Evolutionary conservation across 2,797 vertebrate species (phyloP).

Genomic region (Atherinosoma microstoma): DNA sequence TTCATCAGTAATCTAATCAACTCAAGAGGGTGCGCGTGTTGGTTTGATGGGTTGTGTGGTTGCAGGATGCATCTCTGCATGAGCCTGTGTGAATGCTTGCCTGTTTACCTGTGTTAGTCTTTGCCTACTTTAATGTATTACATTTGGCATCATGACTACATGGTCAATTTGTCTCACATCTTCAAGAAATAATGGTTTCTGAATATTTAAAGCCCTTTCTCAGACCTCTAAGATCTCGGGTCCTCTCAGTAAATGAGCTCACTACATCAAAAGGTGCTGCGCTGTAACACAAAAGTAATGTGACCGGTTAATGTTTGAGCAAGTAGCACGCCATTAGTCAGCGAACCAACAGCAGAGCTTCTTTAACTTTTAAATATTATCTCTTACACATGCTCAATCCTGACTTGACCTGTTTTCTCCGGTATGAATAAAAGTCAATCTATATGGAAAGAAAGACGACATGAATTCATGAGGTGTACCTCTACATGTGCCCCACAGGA

Average conservation of each 20-base stretch:
- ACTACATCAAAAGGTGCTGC: conserved; percentile 33
- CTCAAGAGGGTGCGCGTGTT: conserved; percentile 17
- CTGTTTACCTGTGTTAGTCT: conserved; percentile 3
- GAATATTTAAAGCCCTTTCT: background rate
- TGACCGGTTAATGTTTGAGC: conserved; percentile 44
- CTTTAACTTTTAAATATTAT: conserved; percentile 32
- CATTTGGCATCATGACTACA: background rate
- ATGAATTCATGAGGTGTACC: conserved; percentile 12
- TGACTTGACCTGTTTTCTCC: conserved; percentile 43
- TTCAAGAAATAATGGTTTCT: background rate
- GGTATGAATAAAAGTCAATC: conserved; percentile 38
- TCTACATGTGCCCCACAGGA: conserved; percentile 9
- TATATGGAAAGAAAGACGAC: conserved; percentile 7
- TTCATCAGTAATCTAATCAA: conserved; percentile 42
- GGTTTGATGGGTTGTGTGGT: conserved; percentile 25
- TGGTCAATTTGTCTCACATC: background rate
- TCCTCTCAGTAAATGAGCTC: conserved; percentile 13
- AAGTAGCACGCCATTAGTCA: conserved; percentile 54
- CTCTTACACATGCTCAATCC: conserved; percentile 23
- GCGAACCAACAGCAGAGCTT: conserved; percentile 43
- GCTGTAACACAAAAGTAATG: conserved; percentile 19
- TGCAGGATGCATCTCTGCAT: conserved; percentile 8
- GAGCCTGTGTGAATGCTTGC: conserved; percentile 10
- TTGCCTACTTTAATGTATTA: background rate
- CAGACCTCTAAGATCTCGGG: background rate